phyloP scores from a whole-genome alignment of 2,113 vertebrate species.

The Nothobranchius kuhntae region DNA sequence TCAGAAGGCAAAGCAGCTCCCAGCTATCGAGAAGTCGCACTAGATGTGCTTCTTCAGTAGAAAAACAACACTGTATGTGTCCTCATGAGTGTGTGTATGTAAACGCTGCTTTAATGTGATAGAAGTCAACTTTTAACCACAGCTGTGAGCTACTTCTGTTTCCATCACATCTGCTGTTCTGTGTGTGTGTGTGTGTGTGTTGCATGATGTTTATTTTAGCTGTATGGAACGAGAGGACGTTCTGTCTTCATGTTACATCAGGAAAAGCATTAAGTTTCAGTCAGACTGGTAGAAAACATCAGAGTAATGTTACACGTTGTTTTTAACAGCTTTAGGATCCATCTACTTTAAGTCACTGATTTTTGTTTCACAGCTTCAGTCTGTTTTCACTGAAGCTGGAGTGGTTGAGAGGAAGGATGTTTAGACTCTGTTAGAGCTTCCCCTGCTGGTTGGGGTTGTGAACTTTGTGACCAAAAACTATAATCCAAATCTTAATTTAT shows the following conservation, averaged over 20 bases:
- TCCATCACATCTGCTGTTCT: neutral
- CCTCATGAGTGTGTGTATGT: neutral
- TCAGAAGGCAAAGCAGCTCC: slow-evolving; percentile 2
- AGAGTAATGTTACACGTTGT: neutral
- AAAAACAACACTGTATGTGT: neutral
- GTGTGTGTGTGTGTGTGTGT: neutral
- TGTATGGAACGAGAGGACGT: too few species aligned
- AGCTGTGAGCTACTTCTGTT: neutral
- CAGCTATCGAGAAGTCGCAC: neutral
- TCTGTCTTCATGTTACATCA: too few species aligned
- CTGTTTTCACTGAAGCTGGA: neutral
- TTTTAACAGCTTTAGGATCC: neutral
- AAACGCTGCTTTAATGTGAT: slow-evolving; percentile 10
- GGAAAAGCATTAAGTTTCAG: too few species aligned
- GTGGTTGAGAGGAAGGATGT: neutral
- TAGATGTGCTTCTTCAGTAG: neutral
- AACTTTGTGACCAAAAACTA: neutral
- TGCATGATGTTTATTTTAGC: neutral
- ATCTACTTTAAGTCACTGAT: neutral
- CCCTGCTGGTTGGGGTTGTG: slow-evolving; percentile 60
- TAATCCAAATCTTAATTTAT: neutral
- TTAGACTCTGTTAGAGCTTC: slow-evolving; percentile 33
- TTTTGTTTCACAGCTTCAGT: neutral
- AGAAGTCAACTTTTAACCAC: neutral
- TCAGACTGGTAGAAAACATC: too few species aligned